Conservation (phyloP, 2,797 vertebrate genomes). For the Aythya fuligula region DNA sequence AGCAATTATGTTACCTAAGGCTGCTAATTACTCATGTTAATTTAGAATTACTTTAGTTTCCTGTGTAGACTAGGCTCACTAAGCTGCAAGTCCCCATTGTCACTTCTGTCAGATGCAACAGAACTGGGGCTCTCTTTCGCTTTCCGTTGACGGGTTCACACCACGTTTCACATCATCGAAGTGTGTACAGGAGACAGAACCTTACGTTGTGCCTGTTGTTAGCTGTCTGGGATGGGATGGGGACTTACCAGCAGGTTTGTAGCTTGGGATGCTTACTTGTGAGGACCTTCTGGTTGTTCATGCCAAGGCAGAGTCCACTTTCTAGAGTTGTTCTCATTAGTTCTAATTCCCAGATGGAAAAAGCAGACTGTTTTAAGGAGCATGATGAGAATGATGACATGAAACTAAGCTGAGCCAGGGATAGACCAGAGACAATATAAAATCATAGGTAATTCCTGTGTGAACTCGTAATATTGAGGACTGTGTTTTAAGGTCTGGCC, state of each 20-base stretch:
- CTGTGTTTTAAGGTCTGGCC: not conserved
- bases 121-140: not conserved
- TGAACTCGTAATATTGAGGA: not conserved
- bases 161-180: not conserved
- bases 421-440: not conserved
- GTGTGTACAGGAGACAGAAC: not conserved
- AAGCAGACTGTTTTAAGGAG: not conserved
- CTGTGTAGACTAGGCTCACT: slow-evolving; percentile 21
- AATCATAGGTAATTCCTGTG: not conserved
- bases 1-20: slow-evolving; percentile 65
- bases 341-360: not conserved
- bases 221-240: not conserved
- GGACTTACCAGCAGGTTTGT: not conserved
- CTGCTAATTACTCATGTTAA: slow-evolving; percentile 65
- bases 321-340: not conserved
- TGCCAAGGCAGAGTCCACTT: not conserved
- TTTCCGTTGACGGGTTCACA: not conserved
- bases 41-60: slow-evolving; percentile 37
- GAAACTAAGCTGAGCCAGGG: not conserved
- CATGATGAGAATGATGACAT: not conserved
- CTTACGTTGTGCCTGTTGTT: not conserved
- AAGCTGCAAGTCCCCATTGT: not conserved
- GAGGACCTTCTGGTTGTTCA: not conserved
- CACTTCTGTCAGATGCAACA: not conserved
- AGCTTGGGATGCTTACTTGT: not conserved